Percentiles rank a stretch among this genome's conserved stretches.
Conservation (phyloP, 2,888 invertebrate genomes). For the Acleris holmiana region DNA sequence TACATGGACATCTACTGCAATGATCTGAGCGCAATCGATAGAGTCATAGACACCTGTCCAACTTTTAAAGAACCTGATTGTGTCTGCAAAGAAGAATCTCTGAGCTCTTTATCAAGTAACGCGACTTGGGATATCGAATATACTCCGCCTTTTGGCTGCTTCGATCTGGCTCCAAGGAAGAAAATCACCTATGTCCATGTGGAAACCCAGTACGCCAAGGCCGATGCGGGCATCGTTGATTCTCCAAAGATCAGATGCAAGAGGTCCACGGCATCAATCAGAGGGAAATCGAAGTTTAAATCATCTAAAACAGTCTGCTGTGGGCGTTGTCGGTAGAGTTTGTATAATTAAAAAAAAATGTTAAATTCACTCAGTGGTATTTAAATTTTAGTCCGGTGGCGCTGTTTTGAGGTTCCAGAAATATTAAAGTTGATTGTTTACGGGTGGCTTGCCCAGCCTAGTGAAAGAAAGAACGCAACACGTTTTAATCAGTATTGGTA, state of each 20-base stretch:
- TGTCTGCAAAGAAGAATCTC: constrained; percentile 67
- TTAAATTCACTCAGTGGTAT: no score
- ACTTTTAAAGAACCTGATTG: constrained; percentile 77
- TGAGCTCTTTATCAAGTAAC: constrained; percentile 81
- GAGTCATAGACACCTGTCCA: constrained; percentile 73
- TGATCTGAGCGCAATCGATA: constrained; percentile 73
- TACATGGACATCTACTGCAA: constrained; percentile 81
- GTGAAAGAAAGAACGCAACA: no score
- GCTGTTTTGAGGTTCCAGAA: no score
- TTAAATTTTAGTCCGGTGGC: no score
- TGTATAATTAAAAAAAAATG: no score
- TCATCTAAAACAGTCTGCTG: constrained; percentile 51
- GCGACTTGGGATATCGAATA: constrained; percentile 89
- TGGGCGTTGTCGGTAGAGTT: constrained; percentile 45
- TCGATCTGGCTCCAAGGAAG: constrained; percentile 83
- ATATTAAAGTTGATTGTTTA: no score
- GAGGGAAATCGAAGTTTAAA: constrained; percentile 47
- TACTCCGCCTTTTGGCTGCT: constrained; percentile 88
- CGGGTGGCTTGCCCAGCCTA: no score
- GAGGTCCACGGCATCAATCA: constrained; percentile 56
- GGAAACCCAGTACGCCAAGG: constrained; percentile 85
- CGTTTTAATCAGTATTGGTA: no score
- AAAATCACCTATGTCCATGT: constrained; percentile 79
- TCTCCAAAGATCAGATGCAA: constrained; percentile 55
- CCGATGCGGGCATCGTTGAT: constrained; percentile 78